A percentile compares a stretch with the other conserved stretches of the same genome.
Evolutionary conservation across 2,797 vertebrate species (phyloP).

Genomic region (Dromococcyx pavoninus): DNA sequence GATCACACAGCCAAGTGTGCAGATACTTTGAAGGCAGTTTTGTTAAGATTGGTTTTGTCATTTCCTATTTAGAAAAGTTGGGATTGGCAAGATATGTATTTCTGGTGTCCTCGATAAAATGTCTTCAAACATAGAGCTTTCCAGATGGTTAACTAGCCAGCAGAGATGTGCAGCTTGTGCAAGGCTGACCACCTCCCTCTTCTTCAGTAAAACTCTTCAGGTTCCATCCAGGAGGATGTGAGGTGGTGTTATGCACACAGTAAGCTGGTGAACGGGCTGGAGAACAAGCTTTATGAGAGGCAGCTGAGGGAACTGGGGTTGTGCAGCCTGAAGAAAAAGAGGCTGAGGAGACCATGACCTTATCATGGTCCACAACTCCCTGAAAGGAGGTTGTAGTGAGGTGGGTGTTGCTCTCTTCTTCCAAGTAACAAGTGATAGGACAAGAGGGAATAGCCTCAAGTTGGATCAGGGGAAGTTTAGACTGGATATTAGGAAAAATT

Average conservation of each 20-base stretch:
- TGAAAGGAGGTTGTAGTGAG: too few relatives aligned
- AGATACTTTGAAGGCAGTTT: not conserved
- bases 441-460: too few relatives aligned
- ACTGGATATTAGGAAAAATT: too few relatives aligned
- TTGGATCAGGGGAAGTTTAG: too few relatives aligned
- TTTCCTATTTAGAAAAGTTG: not conserved
- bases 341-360: too few relatives aligned
- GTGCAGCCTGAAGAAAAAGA: too few relatives aligned
- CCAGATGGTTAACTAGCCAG: not conserved
- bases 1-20: not conserved
- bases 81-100: not conserved
- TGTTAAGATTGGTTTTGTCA: not conserved
- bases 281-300: too few relatives aligned
- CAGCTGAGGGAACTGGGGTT: too few relatives aligned
- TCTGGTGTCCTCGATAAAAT: not conserved
- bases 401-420: too few relatives aligned
- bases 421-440: too few relatives aligned
- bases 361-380: too few relatives aligned
- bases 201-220: not conserved
- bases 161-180: not conserved
- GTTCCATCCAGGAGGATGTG: not conserved
- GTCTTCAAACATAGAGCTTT: not conserved
- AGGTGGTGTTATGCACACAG: not conserved
- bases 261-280: too few relatives aligned
- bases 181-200: not conserved